These are phyloP conservation scores for Drosophila hamatofila DNA, from an alignment of 2,888 invertebrate species.

Conservation along the genomic window DNA sequence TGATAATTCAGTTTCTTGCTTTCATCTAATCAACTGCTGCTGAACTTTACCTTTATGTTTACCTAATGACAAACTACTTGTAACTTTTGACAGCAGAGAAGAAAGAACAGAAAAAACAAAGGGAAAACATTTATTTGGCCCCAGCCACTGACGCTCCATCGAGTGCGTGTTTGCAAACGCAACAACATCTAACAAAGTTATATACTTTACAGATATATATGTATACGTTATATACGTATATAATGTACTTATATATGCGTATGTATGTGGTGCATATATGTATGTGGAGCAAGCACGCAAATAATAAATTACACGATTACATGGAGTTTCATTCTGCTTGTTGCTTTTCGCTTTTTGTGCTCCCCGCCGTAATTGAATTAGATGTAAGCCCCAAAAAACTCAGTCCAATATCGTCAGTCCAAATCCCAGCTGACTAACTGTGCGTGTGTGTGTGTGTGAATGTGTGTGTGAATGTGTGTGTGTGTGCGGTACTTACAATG, in stretches of 20 bases:
- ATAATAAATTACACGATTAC: constrained; percentile 76
- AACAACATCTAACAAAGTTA: constrained; percentile 17
- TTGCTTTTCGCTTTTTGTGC: constrained; percentile 33
- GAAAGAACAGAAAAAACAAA: not conserved
- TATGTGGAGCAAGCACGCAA: constrained; percentile 69
- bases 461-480: constrained; percentile 25
- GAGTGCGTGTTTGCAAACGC: constrained; percentile 12
- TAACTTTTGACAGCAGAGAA: constrained; percentile 48
- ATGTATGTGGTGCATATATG: not conserved
- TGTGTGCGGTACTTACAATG: constrained; percentile 83
- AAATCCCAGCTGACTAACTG: constrained; percentile 12
- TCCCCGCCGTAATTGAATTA: constrained; percentile 70
- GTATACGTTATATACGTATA: not conserved
- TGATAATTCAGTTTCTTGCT: constrained; percentile 18
- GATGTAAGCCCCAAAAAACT: constrained; percentile 31
- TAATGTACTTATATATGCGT: constrained; percentile 1
- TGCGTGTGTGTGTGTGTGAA: constrained; percentile 17
- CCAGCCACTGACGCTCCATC: not conserved
- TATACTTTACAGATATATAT: constrained; percentile 11
- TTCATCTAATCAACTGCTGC: constrained; percentile 22
- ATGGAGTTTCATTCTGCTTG: constrained; percentile 51
- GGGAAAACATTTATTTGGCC: not conserved
- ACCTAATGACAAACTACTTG: constrained; percentile 54
- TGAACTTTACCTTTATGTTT: constrained; percentile 22
- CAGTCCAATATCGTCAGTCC: constrained; percentile 6